Percentiles rank a stretch among this genome's conserved stretches.
Conservation (phyloP, 2,888 invertebrate species). For the Drosophila paramelanica region DNA sequence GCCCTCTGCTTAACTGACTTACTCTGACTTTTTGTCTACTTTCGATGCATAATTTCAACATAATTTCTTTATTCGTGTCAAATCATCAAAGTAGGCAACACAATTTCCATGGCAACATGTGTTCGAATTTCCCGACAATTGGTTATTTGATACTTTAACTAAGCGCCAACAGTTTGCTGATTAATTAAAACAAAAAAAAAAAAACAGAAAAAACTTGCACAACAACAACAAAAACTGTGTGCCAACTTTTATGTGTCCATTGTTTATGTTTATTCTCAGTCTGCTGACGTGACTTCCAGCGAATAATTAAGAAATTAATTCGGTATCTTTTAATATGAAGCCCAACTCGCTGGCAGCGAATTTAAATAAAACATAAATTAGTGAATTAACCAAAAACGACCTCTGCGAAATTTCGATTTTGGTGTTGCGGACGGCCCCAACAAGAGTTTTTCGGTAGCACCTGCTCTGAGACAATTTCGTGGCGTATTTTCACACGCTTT, state of each 20-base stretch:
- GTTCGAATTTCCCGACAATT: constrained; percentile 43
- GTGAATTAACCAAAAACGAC: constrained; percentile 21
- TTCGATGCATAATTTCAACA: not conserved
- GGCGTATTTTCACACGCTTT: constrained; percentile 56
- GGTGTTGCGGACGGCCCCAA: not conserved
- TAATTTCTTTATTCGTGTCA: constrained; percentile 9
- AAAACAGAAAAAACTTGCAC: constrained; percentile 51
- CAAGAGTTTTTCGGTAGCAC: not conserved
- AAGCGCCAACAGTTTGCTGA: constrained; percentile 67
- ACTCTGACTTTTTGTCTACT: too few relatives aligned
- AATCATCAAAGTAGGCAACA: constrained; percentile 35
- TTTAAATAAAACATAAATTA: constrained; percentile 67
- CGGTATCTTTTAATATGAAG: constrained; percentile 34
- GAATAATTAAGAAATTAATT: constrained; percentile 73
- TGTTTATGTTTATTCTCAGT: constrained; percentile 27
- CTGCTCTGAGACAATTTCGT: constrained; percentile 35
- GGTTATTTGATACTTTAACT: constrained; percentile 36
- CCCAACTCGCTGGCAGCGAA: constrained; percentile 8
- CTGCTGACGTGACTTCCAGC: constrained; percentile 52
- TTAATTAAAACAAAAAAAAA: constrained; percentile 38
- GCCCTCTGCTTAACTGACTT: not conserved
- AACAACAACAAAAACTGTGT: constrained; percentile 22
- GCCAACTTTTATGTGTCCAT: constrained; percentile 27
- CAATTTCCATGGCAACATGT: not conserved
- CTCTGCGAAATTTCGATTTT: constrained; percentile 23